Percentiles rank a stretch among this genome's conserved stretches.
These are phyloP conservation scores for Prosapia bicincta DNA, from an alignment of 2,888 invertebrate genomes.

Conservation along the genomic window DNA sequence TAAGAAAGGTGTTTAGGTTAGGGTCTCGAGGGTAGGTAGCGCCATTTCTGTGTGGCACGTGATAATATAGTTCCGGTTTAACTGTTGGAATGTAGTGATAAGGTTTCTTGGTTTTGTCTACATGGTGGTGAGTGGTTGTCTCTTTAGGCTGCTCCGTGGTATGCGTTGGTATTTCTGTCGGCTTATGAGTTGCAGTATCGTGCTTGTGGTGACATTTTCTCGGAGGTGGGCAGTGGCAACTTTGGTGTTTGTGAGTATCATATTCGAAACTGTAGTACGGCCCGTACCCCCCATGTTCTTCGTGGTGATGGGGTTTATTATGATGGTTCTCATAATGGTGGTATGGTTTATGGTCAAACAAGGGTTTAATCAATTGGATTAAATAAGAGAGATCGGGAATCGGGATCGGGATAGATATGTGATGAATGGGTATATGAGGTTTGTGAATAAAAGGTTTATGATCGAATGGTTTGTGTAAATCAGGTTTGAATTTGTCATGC, in stretches of 20 bases:
- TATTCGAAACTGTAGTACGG: neutral
- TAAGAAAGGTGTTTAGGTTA: neutral
- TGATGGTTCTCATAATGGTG: no score
- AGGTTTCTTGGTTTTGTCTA: neutral
- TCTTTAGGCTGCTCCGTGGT: neutral
- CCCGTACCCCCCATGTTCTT: neutral
- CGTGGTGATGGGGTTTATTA: neutral
- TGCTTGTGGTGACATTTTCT: neutral
- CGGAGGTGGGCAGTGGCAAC: neutral
- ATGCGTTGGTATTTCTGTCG: neutral
- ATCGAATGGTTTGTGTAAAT: neutral
- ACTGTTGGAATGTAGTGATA: neutral
- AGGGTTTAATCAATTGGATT: neutral
- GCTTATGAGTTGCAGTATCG: neutral
- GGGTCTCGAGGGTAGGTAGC: neutral
- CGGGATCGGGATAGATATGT: neutral
- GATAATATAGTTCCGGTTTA: neutral
- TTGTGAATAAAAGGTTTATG: neutral
- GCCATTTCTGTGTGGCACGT: neutral
- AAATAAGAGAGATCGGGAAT: neutral
- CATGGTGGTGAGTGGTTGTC: neutral
- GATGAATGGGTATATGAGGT: neutral
- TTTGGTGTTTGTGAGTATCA: neutral
- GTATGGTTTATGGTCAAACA: no score
- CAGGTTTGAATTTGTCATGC: neutral